phyloP scores from a whole-genome alignment of 2,888 invertebrate genomes.

The Neuroscelio doddi region DNA sequence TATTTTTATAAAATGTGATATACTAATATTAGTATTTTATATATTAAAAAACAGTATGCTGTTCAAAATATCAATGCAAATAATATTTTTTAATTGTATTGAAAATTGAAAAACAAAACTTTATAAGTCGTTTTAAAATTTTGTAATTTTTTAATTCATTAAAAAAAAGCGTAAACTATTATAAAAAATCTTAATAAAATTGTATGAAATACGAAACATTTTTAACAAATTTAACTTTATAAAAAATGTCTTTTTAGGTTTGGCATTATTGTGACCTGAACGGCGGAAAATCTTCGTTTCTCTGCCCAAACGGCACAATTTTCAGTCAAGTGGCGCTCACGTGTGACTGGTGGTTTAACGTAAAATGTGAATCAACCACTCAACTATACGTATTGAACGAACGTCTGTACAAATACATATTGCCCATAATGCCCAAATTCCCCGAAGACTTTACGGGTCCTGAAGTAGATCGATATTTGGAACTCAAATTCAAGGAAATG shows the following conservation, averaged over 20 bases:
- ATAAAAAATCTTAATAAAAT: too few species aligned
- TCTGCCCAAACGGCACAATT: constrained; percentile 92
- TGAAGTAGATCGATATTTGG: constrained; percentile 88
- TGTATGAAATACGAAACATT: too few species aligned
- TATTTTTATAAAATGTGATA: too few species aligned
- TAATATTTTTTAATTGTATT: too few species aligned
- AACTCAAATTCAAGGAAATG: constrained; percentile 89
- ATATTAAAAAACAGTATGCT: too few species aligned
- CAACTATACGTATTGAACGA: constrained; percentile 92
- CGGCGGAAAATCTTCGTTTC: constrained; percentile 90
- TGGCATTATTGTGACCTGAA: constrained; percentile 95
- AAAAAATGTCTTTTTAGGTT: constrained; percentile 74
- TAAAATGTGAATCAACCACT: constrained; percentile 86
- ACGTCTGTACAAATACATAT: constrained; percentile 89
- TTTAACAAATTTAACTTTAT: background rate
- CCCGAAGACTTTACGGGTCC: constrained; percentile 93
- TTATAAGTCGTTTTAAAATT: too few species aligned
- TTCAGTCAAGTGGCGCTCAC: constrained; percentile 91
- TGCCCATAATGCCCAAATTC: constrained; percentile 89
- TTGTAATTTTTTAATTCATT: too few species aligned
- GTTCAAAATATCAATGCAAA: too few species aligned
- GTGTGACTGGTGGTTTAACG: constrained; percentile 96
- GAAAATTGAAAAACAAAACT: too few species aligned
- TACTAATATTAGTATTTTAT: too few species aligned
- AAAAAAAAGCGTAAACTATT: constrained; percentile 34